phyloP scores from a whole-genome alignment of 2,888 invertebrate genomes.

The Brenthis hecate region DNA sequence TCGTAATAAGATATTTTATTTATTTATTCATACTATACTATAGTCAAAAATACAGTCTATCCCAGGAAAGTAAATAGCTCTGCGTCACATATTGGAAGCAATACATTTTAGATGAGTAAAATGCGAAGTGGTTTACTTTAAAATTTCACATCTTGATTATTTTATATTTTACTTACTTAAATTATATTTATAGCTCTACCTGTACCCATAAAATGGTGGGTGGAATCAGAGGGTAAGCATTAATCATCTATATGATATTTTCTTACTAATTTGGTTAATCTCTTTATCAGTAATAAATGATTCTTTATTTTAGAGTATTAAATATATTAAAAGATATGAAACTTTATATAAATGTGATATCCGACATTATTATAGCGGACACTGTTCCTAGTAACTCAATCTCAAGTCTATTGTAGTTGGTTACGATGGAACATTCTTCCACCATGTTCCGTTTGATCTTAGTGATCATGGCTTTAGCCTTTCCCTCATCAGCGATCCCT shows the following conservation, averaged over 20 bases:
- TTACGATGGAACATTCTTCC: background rate
- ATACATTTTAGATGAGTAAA: too few relatives aligned
- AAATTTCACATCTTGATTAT: too few relatives aligned
- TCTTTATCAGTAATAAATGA: conserved; percentile 10
- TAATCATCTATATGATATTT: conserved; percentile 11
- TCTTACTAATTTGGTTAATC: conserved; percentile 2
- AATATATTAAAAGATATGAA: conserved; percentile 25
- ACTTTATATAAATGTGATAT: conserved; percentile 31
- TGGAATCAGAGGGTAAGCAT: too few relatives aligned
- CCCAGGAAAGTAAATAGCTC: too few relatives aligned
- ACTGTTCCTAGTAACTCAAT: conserved; percentile 6
- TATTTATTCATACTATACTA: too few relatives aligned
- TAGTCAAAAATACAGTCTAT: too few relatives aligned
- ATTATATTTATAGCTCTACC: too few relatives aligned
- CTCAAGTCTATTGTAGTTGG: background rate
- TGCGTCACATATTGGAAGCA: too few relatives aligned
- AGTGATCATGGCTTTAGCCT: conserved; percentile 45
- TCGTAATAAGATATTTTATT: too few relatives aligned
- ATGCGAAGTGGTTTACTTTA: too few relatives aligned
- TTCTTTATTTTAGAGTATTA: background rate
- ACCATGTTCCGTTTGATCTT: conserved; percentile 38
- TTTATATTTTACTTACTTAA: too few relatives aligned
- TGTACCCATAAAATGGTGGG: too few relatives aligned
- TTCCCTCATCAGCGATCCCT: conserved; percentile 47
- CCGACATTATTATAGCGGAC: background rate